phyloP scores from a whole-genome alignment of 2,888 invertebrate genomes.

The Mythimna loreyi region DNA sequence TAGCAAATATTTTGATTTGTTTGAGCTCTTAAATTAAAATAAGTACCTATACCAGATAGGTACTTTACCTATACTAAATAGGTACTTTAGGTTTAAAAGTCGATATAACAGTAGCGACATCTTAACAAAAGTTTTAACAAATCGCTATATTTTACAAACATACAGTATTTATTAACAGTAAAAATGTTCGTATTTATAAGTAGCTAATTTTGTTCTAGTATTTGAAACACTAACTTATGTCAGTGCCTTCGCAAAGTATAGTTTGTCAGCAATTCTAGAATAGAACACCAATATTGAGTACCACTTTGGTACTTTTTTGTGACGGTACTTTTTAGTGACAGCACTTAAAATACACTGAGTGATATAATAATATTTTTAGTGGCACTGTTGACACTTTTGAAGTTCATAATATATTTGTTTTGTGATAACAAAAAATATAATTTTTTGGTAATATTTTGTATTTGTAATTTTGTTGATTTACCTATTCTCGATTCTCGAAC shows the following conservation, averaged over 20 bases:
- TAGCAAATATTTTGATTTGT: too few species aligned
- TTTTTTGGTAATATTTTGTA: not conserved
- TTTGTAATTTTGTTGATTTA: not conserved
- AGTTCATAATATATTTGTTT: not conserved
- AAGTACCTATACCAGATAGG: too few species aligned
- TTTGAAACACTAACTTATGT: slow-evolving; percentile 56
- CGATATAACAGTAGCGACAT: slow-evolving; percentile 18
- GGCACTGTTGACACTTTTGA: slow-evolving; percentile 33
- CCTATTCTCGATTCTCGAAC: not conserved
- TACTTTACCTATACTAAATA: too few species aligned
- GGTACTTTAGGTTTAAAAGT: not conserved
- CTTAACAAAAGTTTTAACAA: not conserved
- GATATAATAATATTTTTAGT: slow-evolving; percentile 7
- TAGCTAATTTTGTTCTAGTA: slow-evolving; percentile 34
- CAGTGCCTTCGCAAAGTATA: slow-evolving; percentile 62
- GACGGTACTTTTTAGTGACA: slow-evolving; percentile 44
- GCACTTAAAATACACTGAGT: slow-evolving; percentile 30
- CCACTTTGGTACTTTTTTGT: slow-evolving; percentile 40
- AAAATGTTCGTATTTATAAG: slow-evolving; percentile 18
- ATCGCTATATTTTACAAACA: slow-evolving; percentile 4
- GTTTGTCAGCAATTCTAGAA: slow-evolving; percentile 40
- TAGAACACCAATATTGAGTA: slow-evolving; percentile 26
- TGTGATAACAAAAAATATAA: not conserved
- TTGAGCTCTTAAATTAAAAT: too few species aligned
- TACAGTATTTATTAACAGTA: slow-evolving; percentile 39